Conservation (phyloP, 2,888 invertebrate species). For the Tenthredo scrophulariae region DNA sequence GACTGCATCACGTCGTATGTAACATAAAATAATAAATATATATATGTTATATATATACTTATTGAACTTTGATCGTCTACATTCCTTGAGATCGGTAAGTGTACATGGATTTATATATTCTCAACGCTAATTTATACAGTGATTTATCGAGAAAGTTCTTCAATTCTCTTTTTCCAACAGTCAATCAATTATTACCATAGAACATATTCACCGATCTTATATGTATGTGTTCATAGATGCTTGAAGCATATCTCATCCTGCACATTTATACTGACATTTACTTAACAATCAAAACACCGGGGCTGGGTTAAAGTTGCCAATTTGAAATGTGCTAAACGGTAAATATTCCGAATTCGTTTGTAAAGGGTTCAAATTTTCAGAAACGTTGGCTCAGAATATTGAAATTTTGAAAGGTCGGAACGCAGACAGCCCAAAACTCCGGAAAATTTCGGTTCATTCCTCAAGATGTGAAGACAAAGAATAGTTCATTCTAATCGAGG, state of each 20-base stretch:
- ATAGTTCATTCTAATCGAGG: too few relatives aligned
- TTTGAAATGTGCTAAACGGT: too few relatives aligned
- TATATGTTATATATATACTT: background rate
- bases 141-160: background rate
- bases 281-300: background rate
- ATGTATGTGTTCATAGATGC: background rate
- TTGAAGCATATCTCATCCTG: background rate
- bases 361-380: too few relatives aligned
- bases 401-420: too few relatives aligned
- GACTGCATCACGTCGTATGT: background rate
- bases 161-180: background rate
- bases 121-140: background rate
- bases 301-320: background rate
- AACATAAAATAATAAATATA: background rate
- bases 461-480: too few relatives aligned
- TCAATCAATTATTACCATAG: background rate
- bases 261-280: background rate
- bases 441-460: too few relatives aligned
- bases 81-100: background rate
- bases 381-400: too few relatives aligned
- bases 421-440: too few relatives aligned
- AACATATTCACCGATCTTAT: background rate
- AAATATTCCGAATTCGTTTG: too few relatives aligned
- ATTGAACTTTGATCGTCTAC: constrained; percentile 41
- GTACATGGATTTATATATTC: background rate